phyloP scores from a whole-genome alignment of 2,888 invertebrate genomes.

The Caenorhabditis sinica region DNA sequence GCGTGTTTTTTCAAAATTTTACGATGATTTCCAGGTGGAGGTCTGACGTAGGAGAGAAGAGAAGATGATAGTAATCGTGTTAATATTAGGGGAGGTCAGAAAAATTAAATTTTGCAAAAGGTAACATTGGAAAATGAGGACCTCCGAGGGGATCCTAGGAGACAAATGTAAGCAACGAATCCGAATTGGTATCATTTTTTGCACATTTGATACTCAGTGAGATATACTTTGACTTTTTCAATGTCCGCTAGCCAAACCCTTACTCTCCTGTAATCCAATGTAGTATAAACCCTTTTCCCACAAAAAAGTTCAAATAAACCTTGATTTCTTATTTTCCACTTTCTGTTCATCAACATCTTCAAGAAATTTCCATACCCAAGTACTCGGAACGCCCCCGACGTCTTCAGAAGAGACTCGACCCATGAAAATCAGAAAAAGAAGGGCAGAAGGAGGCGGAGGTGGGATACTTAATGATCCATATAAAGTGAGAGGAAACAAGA shows the following conservation, averaged over 20 bases:
- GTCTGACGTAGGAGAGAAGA: no score
- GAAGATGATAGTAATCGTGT: no score
- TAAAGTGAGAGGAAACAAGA: slow-evolving; percentile 23
- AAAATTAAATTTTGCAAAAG: no score
- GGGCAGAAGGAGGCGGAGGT: not conserved
- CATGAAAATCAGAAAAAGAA: not conserved
- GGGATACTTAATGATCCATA: slow-evolving; percentile 18
- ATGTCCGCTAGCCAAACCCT: not conserved
- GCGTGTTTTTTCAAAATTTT: not conserved
- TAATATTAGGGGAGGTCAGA: no score
- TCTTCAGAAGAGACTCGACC: not conserved
- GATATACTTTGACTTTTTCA: no score
- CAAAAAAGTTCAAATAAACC: not conserved
- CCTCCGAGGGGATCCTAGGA: no score
- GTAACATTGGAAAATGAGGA: no score
- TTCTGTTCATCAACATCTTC: not conserved
- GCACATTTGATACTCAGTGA: no score
- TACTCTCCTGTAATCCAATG: not conserved
- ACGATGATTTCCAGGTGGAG: not conserved
- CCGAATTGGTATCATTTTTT: no score
- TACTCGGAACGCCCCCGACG: slow-evolving; percentile 44
- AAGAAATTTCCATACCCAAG: slow-evolving; percentile 34
- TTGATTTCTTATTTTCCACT: not conserved
- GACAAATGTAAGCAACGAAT: no score
- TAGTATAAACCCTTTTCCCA: not conserved